These are phyloP conservation scores for Acronicta leporina DNA, from an alignment of 2,888 invertebrate genomes.

Conservation along the genomic window DNA sequence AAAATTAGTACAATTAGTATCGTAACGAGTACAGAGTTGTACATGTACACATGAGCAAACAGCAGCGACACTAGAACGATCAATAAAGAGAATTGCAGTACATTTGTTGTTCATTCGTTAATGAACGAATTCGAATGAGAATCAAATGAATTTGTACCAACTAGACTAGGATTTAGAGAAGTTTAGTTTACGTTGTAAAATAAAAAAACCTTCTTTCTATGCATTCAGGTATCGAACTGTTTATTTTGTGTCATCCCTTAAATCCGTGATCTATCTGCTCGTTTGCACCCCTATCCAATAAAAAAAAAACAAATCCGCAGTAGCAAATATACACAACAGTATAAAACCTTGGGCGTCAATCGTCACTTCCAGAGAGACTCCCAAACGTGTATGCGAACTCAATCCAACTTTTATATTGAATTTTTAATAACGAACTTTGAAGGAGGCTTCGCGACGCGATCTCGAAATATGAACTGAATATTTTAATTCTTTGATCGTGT, in stretches of 20 bases:
- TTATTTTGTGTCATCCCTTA: too few species aligned
- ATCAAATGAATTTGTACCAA: slow-evolving; percentile 14
- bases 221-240: too few species aligned
- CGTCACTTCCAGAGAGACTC: slow-evolving; percentile 26
- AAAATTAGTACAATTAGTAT: slow-evolving; percentile 16
- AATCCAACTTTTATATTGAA: slow-evolving; percentile 65
- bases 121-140: slow-evolving; percentile 17
- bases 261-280: too few species aligned
- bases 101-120: slow-evolving; percentile 31
- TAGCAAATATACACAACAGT: neutral
- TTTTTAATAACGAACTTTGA: slow-evolving; percentile 61
- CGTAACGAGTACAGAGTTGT: slow-evolving; percentile 2
- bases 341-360: slow-evolving; percentile 14
- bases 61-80: slow-evolving; percentile 5
- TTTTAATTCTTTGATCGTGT: slow-evolving; percentile 48
- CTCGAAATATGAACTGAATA: slow-evolving; percentile 51
- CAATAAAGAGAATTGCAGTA: slow-evolving; percentile 31
- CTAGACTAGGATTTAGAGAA: neutral
- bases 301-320: too few species aligned
- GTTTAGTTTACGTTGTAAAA: neutral
- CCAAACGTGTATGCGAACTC: slow-evolving; percentile 47
- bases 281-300: too few species aligned
- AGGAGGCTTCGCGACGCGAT: slow-evolving; percentile 23
- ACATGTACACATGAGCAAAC: neutral
- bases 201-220: too few species aligned